Percentiles rank a stretch among this genome's conserved stretches.
These are phyloP conservation scores for Cavia porcellus DNA, from an alignment of 2,113 vertebrate genomes.

Conservation along the genomic window DNA sequence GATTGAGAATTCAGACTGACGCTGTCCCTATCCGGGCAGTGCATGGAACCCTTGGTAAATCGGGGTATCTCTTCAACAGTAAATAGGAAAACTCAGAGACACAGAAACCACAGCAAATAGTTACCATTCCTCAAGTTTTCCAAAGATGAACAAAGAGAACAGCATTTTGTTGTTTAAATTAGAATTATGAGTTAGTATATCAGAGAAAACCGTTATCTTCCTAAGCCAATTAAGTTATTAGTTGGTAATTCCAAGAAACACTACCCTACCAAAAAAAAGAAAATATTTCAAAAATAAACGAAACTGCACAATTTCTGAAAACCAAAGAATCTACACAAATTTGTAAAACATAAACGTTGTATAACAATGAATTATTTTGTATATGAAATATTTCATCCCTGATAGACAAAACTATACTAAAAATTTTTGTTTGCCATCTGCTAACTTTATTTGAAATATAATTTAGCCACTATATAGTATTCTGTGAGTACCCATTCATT, in stretches of 20 bases:
- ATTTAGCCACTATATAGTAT: conserved; percentile 27
- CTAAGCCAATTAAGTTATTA: conserved; percentile 44
- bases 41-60: conserved; percentile 79
- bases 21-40: conserved; percentile 74
- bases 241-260: conserved; percentile 34
- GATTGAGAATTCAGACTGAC: conserved; percentile 79
- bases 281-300: conserved; percentile 47
- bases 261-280: conserved; percentile 15
- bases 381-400: background rate
- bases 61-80: conserved; percentile 71
- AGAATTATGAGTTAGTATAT: conserved; percentile 69
- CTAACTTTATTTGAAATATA: conserved; percentile 42
- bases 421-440: background rate
- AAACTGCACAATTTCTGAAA: conserved; percentile 10
- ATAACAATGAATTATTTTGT: background rate
- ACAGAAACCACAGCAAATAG: conserved; percentile 57
- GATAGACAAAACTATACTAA: conserved; percentile 41
- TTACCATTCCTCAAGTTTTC: conserved; percentile 65
- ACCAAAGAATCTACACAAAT: conserved; percentile 21
- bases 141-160: conserved; percentile 63
- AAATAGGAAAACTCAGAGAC: conserved; percentile 63
- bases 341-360: background rate
- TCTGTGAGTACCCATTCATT: background rate
- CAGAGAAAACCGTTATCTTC: conserved; percentile 22
- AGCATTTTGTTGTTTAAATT: conserved; percentile 50